Percentiles rank a stretch among this genome's conserved stretches.
Evolutionary conservation across 2,113 vertebrate genomes (phyloP).

Genomic region (Nicator chloris): DNA sequence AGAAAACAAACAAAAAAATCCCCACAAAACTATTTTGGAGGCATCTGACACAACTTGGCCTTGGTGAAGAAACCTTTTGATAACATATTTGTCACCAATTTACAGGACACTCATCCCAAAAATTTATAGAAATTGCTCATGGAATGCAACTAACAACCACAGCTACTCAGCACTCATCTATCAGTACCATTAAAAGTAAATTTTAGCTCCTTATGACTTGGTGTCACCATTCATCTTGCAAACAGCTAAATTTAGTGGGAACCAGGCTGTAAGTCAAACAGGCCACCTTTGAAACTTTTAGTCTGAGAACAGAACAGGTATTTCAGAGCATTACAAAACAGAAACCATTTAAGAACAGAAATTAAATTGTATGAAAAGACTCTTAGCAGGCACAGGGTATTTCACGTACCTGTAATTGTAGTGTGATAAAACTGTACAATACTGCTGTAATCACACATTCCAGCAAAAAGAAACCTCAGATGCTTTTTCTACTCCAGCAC

Average conservation of each 20-base stretch:
- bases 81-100: background rate
- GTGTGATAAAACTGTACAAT: background rate
- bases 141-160: background rate
- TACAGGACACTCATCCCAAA: background rate
- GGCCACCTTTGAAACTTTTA: background rate
- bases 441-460: background rate
- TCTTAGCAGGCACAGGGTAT: background rate
- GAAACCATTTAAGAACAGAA: background rate
- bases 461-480: background rate
- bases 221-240: background rate
- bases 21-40: background rate
- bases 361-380: background rate
- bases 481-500: background rate
- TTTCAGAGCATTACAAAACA: background rate
- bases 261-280: background rate
- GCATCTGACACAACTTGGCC: background rate
- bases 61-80: background rate
- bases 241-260: background rate
- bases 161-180: background rate
- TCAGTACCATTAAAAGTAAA: conserved; percentile 4
- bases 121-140: background rate
- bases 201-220: background rate
- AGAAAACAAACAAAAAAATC: background rate
- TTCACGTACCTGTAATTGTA: background rate
- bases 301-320: background rate